Evolutionary conservation across 2,113 vertebrate species (phyloP).

Genomic region (Salvator merianae): DNA sequence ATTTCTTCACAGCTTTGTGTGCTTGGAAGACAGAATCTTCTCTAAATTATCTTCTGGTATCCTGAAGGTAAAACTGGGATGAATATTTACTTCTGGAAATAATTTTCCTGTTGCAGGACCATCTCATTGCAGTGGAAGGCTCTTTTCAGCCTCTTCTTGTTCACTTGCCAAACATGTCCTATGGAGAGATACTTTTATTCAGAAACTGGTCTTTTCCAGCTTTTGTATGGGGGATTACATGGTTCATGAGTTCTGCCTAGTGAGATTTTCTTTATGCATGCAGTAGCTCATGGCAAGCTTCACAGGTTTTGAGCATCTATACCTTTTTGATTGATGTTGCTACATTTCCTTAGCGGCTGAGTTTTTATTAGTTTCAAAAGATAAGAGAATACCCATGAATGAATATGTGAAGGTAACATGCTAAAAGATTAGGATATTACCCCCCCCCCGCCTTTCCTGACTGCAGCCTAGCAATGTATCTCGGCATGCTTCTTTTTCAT

Average conservation of each 20-base stretch:
- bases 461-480: slow-evolving; percentile 30
- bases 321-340: slow-evolving; percentile 64
- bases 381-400: slow-evolving; percentile 59
- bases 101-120: not conserved
- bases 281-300: slow-evolving; percentile 50
- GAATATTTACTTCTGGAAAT: not conserved
- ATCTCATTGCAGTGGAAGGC: not conserved
- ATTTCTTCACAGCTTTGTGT: not conserved
- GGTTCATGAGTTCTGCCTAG: slow-evolving; percentile 51
- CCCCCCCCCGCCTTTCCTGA: slow-evolving; percentile 13
- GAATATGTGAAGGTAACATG: slow-evolving; percentile 48
- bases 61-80: not conserved
- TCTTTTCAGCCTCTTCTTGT: slow-evolving; percentile 51
- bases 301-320: slow-evolving; percentile 47
- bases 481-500: slow-evolving; percentile 34
- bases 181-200: slow-evolving; percentile 62
- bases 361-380: slow-evolving; percentile 72
- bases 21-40: not conserved
- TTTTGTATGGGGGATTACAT: slow-evolving; percentile 58
- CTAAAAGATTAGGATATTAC: slow-evolving; percentile 48
- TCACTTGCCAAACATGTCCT: slow-evolving; percentile 36
- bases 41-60: not conserved
- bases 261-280: slow-evolving; percentile 55
- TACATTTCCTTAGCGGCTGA: slow-evolving; percentile 68
- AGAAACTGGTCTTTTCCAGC: slow-evolving; percentile 43